A percentile compares a stretch with the other conserved stretches of the same genome.
Evolutionary conservation across 2,113 vertebrate species (phyloP).

Genomic region (Propithecus coquereli): DNA sequence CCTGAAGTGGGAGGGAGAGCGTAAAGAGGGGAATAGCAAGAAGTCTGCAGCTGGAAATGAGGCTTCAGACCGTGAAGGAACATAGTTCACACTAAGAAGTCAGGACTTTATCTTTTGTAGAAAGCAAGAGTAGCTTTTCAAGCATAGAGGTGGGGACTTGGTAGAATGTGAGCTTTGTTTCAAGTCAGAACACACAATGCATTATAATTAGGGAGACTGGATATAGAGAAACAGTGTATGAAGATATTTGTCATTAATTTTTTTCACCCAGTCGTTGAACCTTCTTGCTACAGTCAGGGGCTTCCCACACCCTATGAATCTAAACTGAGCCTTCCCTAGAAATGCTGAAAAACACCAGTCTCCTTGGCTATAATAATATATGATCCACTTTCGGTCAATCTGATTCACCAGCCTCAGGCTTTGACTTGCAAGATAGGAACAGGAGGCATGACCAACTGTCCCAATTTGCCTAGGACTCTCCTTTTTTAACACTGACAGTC

Average conservation of each 20-base stretch:
- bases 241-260: not conserved
- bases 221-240: not conserved
- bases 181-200: not conserved
- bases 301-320: not conserved
- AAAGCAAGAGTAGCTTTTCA: not conserved
- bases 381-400: not conserved
- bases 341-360: not conserved
- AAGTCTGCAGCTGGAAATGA: not conserved
- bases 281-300: not conserved
- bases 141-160: not conserved
- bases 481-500: not conserved
- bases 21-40: rapidly evolving
- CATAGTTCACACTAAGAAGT: not conserved
- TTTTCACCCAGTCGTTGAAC: not conserved
- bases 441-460: not conserved
- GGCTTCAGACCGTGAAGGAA: not conserved
- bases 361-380: not conserved
- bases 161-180: not conserved
- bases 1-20: not conserved
- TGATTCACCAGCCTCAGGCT: not conserved
- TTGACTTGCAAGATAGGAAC: not conserved
- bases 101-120: not conserved
- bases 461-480: not conserved
- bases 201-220: not conserved
- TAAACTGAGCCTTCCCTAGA: not conserved